Conservation (phyloP, 2,113 vertebrate species). For the Phalacrocorax carbo region DNA sequence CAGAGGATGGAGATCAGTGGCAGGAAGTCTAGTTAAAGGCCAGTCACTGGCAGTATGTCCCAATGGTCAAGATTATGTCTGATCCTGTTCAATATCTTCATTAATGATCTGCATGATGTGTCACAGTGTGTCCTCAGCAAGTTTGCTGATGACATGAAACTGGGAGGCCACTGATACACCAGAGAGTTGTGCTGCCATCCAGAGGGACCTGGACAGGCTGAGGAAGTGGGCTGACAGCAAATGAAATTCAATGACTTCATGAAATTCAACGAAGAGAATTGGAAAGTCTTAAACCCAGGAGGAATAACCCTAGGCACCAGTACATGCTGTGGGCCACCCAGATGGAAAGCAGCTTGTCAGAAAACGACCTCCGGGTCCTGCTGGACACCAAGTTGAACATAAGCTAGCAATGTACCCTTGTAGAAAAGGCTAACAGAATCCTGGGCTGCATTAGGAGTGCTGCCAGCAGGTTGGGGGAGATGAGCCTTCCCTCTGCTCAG, state of each 20-base stretch:
- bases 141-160: neutral
- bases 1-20: neutral
- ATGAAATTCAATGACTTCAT: neutral
- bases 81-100: neutral
- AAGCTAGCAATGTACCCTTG: neutral
- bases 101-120: neutral
- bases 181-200: neutral
- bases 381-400: neutral
- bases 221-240: neutral
- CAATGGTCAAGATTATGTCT: neutral
- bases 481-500: neutral
- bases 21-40: neutral
- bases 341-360: neutral
- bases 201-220: neutral
- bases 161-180: neutral
- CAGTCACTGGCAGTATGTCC: neutral
- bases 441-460: neutral
- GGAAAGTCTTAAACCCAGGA: neutral
- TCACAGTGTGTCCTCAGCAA: neutral
- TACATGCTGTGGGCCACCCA: neutral
- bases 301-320: neutral
- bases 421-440: neutral
- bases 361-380: neutral
- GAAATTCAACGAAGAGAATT: neutral
- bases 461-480: neutral